Conservation (phyloP, 2,888 invertebrate genomes). For the Caradrina clavipalpis region DNA sequence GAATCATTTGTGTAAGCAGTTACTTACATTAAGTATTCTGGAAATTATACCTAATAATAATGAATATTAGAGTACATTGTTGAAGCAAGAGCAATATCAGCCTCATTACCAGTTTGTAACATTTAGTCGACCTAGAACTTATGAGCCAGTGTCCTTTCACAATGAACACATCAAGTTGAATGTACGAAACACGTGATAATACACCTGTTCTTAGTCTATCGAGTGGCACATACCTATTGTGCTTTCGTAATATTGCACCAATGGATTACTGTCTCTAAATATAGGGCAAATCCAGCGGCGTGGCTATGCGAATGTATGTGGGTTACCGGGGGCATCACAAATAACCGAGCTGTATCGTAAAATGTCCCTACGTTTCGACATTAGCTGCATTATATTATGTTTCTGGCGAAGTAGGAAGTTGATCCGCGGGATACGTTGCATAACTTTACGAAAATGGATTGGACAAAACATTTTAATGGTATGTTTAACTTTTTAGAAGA, state of each 20-base stretch:
- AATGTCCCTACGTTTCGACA: constrained; percentile 79
- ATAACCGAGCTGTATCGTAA: constrained; percentile 77
- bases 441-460: constrained; percentile 42
- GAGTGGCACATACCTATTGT: constrained; percentile 48
- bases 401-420: constrained; percentile 56
- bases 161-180: background rate
- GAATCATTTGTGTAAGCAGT: constrained; percentile 9
- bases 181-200: constrained; percentile 15
- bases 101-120: constrained; percentile 8
- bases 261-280: constrained; percentile 80
- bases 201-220: constrained; percentile 46
- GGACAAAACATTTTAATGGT: constrained; percentile 22
- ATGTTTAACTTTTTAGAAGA: constrained; percentile 18
- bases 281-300: constrained; percentile 81
- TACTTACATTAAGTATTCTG: constrained; percentile 18
- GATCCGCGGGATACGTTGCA: constrained; percentile 50
- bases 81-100: constrained; percentile 2
- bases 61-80: constrained; percentile 5
- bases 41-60: constrained; percentile 15
- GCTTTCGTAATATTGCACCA: constrained; percentile 79
- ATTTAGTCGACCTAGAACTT: constrained; percentile 33
- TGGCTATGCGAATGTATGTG: constrained; percentile 83
- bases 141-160: constrained; percentile 38
- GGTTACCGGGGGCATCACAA: constrained; percentile 81
- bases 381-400: constrained; percentile 66